These are phyloP conservation scores for Telmatochromis bifrenatus DNA, from an alignment of 2,113 vertebrate species.

Conservation along the genomic window DNA sequence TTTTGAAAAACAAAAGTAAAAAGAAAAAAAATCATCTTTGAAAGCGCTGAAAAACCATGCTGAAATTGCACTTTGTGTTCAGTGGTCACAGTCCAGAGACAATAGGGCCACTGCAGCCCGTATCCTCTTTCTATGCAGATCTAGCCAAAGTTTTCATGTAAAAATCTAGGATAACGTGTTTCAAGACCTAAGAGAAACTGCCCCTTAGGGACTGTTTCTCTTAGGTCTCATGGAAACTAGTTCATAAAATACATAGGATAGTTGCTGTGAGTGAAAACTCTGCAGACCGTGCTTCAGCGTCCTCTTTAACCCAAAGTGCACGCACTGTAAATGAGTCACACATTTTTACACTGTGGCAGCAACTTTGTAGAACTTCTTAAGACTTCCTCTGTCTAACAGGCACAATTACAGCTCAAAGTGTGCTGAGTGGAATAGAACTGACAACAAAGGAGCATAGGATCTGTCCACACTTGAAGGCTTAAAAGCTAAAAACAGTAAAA, in stretches of 20 bases:
- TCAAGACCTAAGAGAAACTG: neutral
- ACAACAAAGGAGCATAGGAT: conserved; percentile 18
- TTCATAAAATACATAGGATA: neutral
- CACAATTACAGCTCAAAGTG: conserved; percentile 13
- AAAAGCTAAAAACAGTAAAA: conserved; percentile 18
- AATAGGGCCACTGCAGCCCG: neutral
- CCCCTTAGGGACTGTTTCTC: neutral
- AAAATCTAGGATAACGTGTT: neutral
- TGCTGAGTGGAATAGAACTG: conserved; percentile 1
- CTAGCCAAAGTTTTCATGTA: neutral
- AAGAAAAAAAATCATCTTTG: neutral
- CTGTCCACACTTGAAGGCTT: conserved; percentile 11
- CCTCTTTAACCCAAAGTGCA: neutral
- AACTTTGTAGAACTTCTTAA: conserved; percentile 23
- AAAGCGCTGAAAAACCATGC: neutral
- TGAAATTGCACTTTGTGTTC: neutral
- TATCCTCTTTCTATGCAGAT: neutral
- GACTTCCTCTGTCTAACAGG: conserved; percentile 15
- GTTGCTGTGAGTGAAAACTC: neutral
- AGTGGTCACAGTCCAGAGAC: neutral
- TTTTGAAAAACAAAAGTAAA: neutral
- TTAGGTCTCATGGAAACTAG: conserved; percentile 1
- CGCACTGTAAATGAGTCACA: neutral
- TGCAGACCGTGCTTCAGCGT: neutral
- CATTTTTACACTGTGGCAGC: conserved; percentile 5